A percentile compares a stretch with the other conserved stretches of the same genome.
phyloP scores from a whole-genome alignment of 2,113 vertebrate genomes.

The Osmerus mordax region DNA sequence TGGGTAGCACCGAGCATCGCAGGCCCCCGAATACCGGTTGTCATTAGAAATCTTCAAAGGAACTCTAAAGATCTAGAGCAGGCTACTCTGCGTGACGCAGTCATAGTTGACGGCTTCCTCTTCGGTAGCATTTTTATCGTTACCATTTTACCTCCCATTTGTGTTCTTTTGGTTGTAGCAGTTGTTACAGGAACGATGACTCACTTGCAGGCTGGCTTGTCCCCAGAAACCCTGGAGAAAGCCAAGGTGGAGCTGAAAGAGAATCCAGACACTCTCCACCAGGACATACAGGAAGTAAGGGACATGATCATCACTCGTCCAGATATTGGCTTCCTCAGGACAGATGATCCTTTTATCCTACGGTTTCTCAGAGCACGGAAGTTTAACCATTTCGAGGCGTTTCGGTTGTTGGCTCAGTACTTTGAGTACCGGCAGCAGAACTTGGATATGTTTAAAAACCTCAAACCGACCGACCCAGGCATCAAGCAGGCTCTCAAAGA shows the following conservation, averaged over 20 bases:
- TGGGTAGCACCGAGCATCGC: conserved; percentile 25
- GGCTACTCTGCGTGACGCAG: conserved; percentile 31
- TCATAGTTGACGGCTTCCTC: conserved; percentile 5
- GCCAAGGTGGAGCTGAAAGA: conserved; percentile 96
- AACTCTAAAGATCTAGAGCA: conserved; percentile 40
- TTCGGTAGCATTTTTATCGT: background rate
- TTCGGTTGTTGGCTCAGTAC: conserved; percentile 94
- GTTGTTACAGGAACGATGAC: conserved; percentile 79
- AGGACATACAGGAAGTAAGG: conserved; percentile 98
- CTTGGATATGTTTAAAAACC: conserved; percentile 99
- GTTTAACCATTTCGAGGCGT: conserved; percentile 98
- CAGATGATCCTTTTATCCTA: conserved; percentile 95
- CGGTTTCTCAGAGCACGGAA: conserved; percentile 94
- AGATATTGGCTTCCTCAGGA: conserved; percentile 97
- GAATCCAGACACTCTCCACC: conserved; percentile 94
- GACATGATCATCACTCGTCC: conserved; percentile 99
- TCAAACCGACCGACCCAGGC: conserved; percentile 95
- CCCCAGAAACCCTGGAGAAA: conserved; percentile 97
- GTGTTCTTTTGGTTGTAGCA: background rate
- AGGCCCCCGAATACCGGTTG: too few species aligned
- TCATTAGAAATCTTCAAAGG: too few species aligned
- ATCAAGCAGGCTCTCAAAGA: conserved; percentile 98
- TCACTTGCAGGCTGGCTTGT: conserved; percentile 96
- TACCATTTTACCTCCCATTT: background rate
- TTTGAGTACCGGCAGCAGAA: conserved; percentile 98